Evolutionary conservation across 1,140 invertebrate genomes (phyloP), one percentile per base, ranked within the genome.

Genomic region (Oppia nitens): DNA sequence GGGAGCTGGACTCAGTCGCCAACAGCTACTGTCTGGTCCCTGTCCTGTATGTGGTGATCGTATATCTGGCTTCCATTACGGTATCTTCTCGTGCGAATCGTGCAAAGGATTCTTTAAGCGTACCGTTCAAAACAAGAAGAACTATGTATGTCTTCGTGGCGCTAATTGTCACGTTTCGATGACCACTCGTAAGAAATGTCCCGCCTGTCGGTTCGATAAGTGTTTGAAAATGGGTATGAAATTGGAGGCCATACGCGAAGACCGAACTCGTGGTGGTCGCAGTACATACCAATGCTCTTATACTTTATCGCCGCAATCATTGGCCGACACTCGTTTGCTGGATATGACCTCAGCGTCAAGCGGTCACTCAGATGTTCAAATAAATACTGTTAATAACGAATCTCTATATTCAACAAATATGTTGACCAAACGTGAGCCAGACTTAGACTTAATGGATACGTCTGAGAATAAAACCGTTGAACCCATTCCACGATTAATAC

Each of bases 81-180:
- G 89, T 12, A 94, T 96, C 65, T 95, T 94, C 72, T 92, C 89
- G 6, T 97, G 92, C 74, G 92, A 97, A 70, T 91, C 86, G 12
- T 97, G 78, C 66, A 97, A 98, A 76, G 93, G 93, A 2, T 98
- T 98, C 73, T 98, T 98, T 74, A 98, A 98, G 72, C 78, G 93
- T 62, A 96, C 92, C 29, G 92, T 97, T 2, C 93, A 96, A 75
- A 98, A 98, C 70, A 81, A 92, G 53, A 96, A 96, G 74, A 89
- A 92, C 69, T 96, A 95, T 73, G 84, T 89, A 60, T 98, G 93
- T 70, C 77, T 93, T 51, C 78, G 88, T 49, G 88, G 88, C 14
- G 86, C 85, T 0, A 82, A 83, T 56, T 96, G 92, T 74, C 84
- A 86, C 2, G 85, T 95, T 12, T 87, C 66, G 23, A 86, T 92